Base-by-base conservation (phyloP, 2,888 invertebrate genomes). In the Cephus runcator region DNA sequence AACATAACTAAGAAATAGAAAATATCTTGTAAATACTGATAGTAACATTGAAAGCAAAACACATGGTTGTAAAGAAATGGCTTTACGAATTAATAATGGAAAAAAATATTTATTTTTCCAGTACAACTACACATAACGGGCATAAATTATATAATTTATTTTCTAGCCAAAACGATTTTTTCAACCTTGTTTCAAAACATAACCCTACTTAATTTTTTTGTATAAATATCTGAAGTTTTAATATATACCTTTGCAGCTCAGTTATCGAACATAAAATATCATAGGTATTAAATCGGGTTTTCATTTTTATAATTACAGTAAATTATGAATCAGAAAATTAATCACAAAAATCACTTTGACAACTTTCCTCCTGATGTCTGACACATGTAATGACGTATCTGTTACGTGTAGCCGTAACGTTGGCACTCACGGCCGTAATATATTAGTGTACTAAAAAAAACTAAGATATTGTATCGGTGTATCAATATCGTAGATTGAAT, bases 251-350 rank as follows among this genome's bases (percentile, higher is more conserved):
- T 92, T 97, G 96, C 35, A 99, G 92, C 92, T 99, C 99, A 75
- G 96, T 94, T 77, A 98, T 94, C 86, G 96, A 95, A 89, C 98
- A 98, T 84, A 97, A 94, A 82, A 99, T 96, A 93, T 99, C 99
- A 87, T 96, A 96, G 0, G 98, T 97, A 89, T 97, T 98, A 92
- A 98, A 99, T 88, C 98, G 93, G 1, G 95, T 96, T 93, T 99
- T 99, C 99, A 99, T 99, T 83, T 91, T 93, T 15, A 15, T 40
- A 15, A 6, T 15, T 15, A 40, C 6, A 15, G 4, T 40, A 40
- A 40, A 40, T 40, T 40, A 75, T 15, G 35, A 35, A 75, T 34
- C 23, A 56, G 30, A 69, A 31, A 30, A 69, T 69, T 75, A 75
- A 34, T 68, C 35, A 34, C 30, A 35, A 68, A 3, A 34, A 34